Base-by-base conservation (phyloP, 2,113 vertebrate genomes). In the Halcyon senegalensis region DNA sequence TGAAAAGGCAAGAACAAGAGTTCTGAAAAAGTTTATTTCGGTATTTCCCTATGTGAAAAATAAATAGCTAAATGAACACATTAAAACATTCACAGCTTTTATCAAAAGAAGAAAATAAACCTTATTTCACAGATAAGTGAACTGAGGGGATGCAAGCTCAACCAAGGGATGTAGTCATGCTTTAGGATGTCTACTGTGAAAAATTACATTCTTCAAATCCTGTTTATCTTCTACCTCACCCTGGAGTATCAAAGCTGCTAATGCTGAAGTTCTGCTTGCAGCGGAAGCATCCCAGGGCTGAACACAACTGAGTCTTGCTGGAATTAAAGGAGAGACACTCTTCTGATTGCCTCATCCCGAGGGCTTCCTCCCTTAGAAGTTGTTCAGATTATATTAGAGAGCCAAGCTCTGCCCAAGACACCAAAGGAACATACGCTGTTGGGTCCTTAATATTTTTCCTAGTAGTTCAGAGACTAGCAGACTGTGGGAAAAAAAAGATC, bases 1-100 rank as follows among this genome's bases (percentile, higher is more conserved):
- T 41, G 31, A 84, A 81, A 96, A 85, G 4, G 18, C 28, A 90
- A 59, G 87, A 95, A 63, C 6, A 81, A 86, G 50, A 87, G 19
- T 77, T 88, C 56, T 37, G 37, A 84, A 51, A 25, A 51, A 51
- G 25, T 14, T 44, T 35, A 7, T 83, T 43, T 28, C 30, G 24
- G 3, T 73, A 94, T 93, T 86, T 69, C 82, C 28, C 19, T 51
- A 62, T 68, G 72, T 30, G 64, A 77, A 93, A 83, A 93, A 80
- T 85, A 96, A 91, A 91, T 84, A 80, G 27, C 67, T 84, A 88
- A 85, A 85, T 58, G 81, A 95, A 75, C 10, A 39, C 35, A 78
- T 92, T 59, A 66, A 74, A 91, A 74, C 39, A 46, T 35, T 64
- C 33, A n/a, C 1, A 5, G 20, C 4, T 56, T 72, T 84, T 74